Base-by-base conservation (phyloP, 2,797 vertebrate genomes). In the Rhadinocentrus ornatus region DNA sequence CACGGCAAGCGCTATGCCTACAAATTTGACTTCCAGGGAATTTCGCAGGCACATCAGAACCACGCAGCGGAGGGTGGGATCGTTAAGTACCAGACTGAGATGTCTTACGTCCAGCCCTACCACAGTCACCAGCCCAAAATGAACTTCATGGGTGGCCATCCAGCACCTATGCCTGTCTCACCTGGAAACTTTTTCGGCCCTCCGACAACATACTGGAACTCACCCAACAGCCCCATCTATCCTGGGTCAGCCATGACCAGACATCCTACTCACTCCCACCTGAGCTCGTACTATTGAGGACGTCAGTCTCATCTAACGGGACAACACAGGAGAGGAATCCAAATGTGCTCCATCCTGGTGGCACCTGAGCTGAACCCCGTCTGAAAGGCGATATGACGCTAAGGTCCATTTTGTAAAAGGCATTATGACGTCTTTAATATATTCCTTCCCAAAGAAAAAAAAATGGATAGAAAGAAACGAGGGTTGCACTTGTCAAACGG, bases 21-120 rank as follows among this genome's bases (percentile, higher is more conserved):
- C 94, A 96, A 95, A 77, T 96, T 96, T 62, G 95, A 95, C 91
- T 96, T 96, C 93, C 94, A 96, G 35, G 96, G 96, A 71, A 96
- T 96, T 88, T 95, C 94, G 2, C 93, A 95, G 87, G 93, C 93
- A 1, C 95, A 96, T 79, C 96, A 96, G 89, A 93, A 84, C 66
- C 95, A 96, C 59, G 59, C 88, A 0, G 83, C 84, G 0, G 95
- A 96, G 0, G 77, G 90, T 0, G 53, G 78, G 6, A 75, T 94
- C 31, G 90, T 92, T 66, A 96, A 96, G 86, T 96, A 94, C 89
- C 94, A 87, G 79, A 66, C 71, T 3, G 95, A 95, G 18, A 82
- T 92, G 79, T 10, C 94, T 0, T 96, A 94, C n/a, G 82, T 87
- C 10, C 93, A 88, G 70, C 57, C 86, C 1, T 96, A 95, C 88